Evolutionary conservation across 2,797 vertebrate species (phyloP), one percentile per base, ranked within the genome.

Genomic region (Lateolabrax maculatus): DNA sequence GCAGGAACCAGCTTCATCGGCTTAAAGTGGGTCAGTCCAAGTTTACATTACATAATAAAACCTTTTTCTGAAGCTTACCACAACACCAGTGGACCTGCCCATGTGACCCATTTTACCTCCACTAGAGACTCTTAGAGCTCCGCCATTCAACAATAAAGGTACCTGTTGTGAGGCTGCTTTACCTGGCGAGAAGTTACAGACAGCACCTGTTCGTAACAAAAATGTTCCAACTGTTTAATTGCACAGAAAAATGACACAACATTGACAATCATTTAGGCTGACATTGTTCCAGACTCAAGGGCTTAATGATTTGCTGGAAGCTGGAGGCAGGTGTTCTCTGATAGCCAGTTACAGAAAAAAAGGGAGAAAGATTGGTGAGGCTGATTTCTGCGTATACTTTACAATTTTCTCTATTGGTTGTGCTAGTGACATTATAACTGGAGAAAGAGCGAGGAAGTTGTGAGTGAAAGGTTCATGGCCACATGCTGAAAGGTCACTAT

Each of bases 401-500:
- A 25, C 4, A 21, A 41, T 16, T 36, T 53, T 62, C 6, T 34
- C 0, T 36, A 21, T 75, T 9, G 53, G 27, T 75, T 62, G 16
- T 43, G 43, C 48, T 41, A 41, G 65, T 74, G 37, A 61, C 36
- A 56, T 48, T 56, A 62, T 21, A 23, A 43, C 13, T 21, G 23
- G 37, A 65, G 44, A 57, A 25, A 63, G 44, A 55, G 12, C 9
- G 3, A 75, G 21, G 16, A 68, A 75, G 57, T 37, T 23, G 19
- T 23, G 48, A 49, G 37, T 60, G 39, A 80, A 57, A 56, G 56
- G 77, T 74, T 89, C 64, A 57, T 43, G 70, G 25, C 9, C 51
- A 56, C 39, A 77, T 2, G 3, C 51, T 73, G 66, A 88, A 90
- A 88, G 85, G 80, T 92, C 85, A 87, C 67, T 65, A 74, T 90